Conservation (phyloP, 92 coral and sea anemone genomes). For the Heteractis magnifica region DNA sequence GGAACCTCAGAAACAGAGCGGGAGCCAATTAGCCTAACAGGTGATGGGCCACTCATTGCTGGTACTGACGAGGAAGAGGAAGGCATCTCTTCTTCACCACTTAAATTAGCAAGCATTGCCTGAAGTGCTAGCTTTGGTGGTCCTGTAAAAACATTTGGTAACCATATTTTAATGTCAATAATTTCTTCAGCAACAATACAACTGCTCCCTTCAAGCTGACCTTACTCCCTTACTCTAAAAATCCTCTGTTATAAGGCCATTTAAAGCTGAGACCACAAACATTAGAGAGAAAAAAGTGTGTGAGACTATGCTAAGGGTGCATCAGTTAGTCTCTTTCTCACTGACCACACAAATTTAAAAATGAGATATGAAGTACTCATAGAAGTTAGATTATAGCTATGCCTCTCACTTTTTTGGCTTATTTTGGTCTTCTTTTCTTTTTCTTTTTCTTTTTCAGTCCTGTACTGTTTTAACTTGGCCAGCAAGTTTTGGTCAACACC, state of each 20-base stretch:
- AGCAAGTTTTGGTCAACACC: constrained; percentile 86
- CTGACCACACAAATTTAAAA: no score
- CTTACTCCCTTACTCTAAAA: no score
- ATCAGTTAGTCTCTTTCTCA: no score
- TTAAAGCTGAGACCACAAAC: neutral
- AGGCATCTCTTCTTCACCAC: constrained; percentile 84
- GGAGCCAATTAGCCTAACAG: constrained; percentile 86
- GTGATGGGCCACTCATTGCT: constrained; percentile 81
- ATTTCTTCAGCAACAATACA: neutral
- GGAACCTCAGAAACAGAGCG: constrained; percentile 89
- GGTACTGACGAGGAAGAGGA: constrained; percentile 52
- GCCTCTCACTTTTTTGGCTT: constrained; percentile 81
- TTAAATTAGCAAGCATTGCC: constrained; percentile 93
- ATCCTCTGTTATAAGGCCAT: neutral
- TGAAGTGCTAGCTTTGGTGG: constrained; percentile 90
- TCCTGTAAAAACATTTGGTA: constrained; percentile 37
- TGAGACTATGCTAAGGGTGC: no score
- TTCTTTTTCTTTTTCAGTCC: constrained; percentile 68
- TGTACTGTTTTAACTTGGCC: constrained; percentile 96
- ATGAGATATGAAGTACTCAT: no score
- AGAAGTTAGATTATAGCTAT: no score
- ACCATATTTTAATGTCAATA: neutral
- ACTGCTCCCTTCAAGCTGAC: neutral
- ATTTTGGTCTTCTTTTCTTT: constrained; percentile 84
- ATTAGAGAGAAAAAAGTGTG: no score